Evolutionary conservation across 2,888 invertebrate genomes (phyloP).

Genomic region (Anaspis maculata): DNA sequence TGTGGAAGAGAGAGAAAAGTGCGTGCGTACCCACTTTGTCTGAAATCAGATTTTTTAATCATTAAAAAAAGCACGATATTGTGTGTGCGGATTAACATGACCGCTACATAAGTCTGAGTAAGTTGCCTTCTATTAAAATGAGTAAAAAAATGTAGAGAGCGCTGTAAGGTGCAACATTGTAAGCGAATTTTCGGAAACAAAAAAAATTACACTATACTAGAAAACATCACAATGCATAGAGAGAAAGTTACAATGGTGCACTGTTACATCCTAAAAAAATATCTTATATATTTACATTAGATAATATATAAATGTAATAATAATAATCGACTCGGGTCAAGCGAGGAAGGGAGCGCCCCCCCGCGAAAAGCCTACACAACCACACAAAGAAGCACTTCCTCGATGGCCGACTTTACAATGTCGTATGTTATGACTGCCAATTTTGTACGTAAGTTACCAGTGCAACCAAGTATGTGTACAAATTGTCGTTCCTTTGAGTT

Average conservation of each 20-base stretch:
- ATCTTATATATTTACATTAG: constrained; percentile 34
- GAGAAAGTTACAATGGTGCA: constrained; percentile 15
- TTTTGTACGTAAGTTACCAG: constrained; percentile 42
- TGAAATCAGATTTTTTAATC: constrained; percentile 13
- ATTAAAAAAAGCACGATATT: constrained; percentile 20
- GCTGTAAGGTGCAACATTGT: constrained; percentile 26
- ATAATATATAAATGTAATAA: constrained; percentile 24
- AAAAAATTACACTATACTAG: background rate
- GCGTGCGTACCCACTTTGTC: constrained; percentile 16
- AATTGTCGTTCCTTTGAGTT: constrained; percentile 38
- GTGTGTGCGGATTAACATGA: constrained; percentile 29
- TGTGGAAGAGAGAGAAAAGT: constrained; percentile 13
- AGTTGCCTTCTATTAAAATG: constrained; percentile 43
- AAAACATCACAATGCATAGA: background rate
- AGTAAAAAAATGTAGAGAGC: no score
- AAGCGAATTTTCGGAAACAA: constrained; percentile 9
- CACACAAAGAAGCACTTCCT: no score
- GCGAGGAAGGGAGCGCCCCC: no score
- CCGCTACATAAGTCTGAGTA: constrained; percentile 46
- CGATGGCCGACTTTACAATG: constrained; percentile 8
- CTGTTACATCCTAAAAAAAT: constrained; percentile 27
- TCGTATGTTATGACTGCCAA: constrained; percentile 34
- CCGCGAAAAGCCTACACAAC: no score
- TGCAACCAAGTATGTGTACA: constrained; percentile 43
- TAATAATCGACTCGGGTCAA: constrained; percentile 15